Evolutionary conservation across 2,888 invertebrate species (phyloP).

Genomic region (Eugnorisma glareosa): DNA sequence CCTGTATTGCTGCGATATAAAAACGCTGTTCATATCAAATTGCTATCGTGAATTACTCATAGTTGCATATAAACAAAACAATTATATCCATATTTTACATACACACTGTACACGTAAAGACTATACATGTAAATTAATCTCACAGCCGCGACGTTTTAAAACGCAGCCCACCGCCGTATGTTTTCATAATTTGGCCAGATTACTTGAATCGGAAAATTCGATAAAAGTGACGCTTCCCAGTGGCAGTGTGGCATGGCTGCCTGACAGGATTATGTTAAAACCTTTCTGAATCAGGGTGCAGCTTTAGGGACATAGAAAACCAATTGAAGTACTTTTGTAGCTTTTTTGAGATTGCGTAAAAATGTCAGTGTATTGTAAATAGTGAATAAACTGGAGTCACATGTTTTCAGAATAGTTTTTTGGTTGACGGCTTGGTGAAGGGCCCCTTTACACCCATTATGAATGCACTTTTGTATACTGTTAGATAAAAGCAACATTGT

Average conservation of each 20-base stretch:
- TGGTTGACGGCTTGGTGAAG: too few relatives aligned
- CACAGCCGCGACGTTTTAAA: neutral
- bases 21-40: neutral
- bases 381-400: too few relatives aligned
- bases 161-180: neutral
- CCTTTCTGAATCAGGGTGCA: conserved; percentile 12
- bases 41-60: neutral
- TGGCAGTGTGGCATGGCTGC: conserved; percentile 37
- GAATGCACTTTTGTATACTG: too few relatives aligned
- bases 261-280: conserved; percentile 44
- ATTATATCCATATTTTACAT: neutral
- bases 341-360: neutral
- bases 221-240: conserved; percentile 56
- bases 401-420: too few relatives aligned
- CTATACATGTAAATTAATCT: neutral
- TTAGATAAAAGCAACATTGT: too few relatives aligned
- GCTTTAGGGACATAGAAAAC: conserved; percentile 27
- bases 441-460: too few relatives aligned
- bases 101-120: too few relatives aligned
- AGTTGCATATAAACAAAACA: neutral
- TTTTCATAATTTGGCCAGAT: conserved; percentile 55
- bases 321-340: conserved; percentile 16
- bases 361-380: too few relatives aligned
- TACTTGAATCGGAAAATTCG: conserved; percentile 69
- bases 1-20: neutral